phyloP scores from a whole-genome alignment of 2,888 invertebrate species.

The Drosophila kanekoi region DNA sequence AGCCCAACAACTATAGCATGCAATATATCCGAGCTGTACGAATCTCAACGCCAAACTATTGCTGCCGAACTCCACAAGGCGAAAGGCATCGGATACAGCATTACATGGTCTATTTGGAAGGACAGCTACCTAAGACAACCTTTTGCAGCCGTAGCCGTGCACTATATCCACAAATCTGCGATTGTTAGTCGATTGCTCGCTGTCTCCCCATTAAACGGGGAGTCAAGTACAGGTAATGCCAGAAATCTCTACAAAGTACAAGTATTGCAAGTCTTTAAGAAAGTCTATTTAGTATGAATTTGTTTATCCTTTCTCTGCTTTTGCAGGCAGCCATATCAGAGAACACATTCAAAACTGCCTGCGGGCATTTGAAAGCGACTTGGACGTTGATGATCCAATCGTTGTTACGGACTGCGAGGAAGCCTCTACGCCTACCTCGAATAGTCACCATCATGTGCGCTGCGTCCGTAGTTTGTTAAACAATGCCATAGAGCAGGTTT shows the following conservation, averaged over 20 bases:
- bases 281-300: no score
- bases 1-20: neutral
- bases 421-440: neutral
- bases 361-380: neutral
- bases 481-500: neutral
- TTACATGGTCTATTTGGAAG: neutral
- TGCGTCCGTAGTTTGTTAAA: neutral
- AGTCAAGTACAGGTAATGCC: neutral
- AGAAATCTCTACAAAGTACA: no score
- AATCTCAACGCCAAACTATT: neutral
- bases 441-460: neutral
- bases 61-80: neutral
- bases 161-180: neutral
- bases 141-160: neutral
- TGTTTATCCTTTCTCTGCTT: no score
- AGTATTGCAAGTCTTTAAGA: no score
- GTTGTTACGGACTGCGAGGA: conserved; percentile 1
- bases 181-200: conserved; percentile 1
- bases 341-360: neutral
- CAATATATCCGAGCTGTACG: neutral
- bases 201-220: neutral
- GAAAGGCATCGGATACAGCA: conserved; percentile 1
- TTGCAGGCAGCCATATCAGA: neutral
- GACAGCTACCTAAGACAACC: neutral
- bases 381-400: neutral